Conservation (phyloP, 2,797 vertebrate genomes). For the Microctenopoma stevenorrisi region DNA sequence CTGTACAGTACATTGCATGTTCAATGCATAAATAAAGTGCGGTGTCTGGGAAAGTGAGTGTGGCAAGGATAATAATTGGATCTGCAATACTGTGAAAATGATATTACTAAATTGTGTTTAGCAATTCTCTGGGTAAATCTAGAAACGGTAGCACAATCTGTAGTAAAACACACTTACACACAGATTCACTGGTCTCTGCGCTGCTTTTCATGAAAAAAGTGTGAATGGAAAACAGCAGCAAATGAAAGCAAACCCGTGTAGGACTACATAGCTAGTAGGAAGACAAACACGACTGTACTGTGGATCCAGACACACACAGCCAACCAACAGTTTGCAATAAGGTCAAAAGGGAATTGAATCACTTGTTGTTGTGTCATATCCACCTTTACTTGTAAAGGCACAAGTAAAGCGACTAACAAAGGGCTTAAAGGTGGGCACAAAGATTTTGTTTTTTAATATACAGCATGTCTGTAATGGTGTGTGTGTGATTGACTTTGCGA, state of each 20-base stretch:
- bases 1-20: no score
- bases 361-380: slow-evolving; percentile 9
- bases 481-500: no score
- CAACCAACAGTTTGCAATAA: slow-evolving; percentile 20
- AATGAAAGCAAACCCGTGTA: slow-evolving; percentile 62
- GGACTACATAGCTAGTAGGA: slow-evolving; percentile 31
- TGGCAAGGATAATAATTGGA: neutral
- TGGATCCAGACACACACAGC: slow-evolving; percentile 17
- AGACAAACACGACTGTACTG: slow-evolving; percentile 37
- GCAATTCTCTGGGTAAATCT: slow-evolving; percentile 8
- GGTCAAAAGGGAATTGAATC: slow-evolving; percentile 54
- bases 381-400: no score
- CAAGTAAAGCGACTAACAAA: no score
- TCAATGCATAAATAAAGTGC: no score
- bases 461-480: no score
- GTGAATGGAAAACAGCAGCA: slow-evolving; percentile 45
- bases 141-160: slow-evolving; percentile 1
- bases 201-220: slow-evolving; percentile 35
- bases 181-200: neutral
- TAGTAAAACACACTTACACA: slow-evolving; percentile 11
- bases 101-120: neutral
- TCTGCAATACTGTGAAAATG: neutral
- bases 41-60: neutral
- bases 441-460: no score
- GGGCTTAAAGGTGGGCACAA: no score